Base-by-base conservation (phyloP, 2,888 invertebrate genomes). In the Heliconius ismenius region DNA sequence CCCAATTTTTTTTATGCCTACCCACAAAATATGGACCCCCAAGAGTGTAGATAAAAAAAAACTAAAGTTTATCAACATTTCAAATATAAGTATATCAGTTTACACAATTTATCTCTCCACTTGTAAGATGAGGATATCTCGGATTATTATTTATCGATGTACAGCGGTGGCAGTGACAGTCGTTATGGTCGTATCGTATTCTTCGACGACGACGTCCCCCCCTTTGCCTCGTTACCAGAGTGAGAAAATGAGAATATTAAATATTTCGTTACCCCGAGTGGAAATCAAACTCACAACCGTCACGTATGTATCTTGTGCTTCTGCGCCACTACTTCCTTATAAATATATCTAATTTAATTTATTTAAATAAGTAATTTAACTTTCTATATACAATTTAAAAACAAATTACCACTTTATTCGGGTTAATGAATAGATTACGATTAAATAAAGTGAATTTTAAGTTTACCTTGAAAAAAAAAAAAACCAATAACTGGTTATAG, bases 401-500 rank as follows among this genome's bases (percentile, higher is more conserved):
- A 70, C 32, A 70, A 58, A 70, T 70, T 70, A 70, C 21, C 54
- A 54, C n/a, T 70, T 70, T 13, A 70, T 70, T 70, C 1, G 32
- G 26, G 21, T 39, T 21, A 39, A 54, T 54, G 54, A 69, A 69
- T 69, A 69, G 28, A 69, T 54, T 43, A 69, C 43, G 28, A 26
- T 21, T 21, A 67, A 62, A 62, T 69, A 4, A 28, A 68, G 13
- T 62, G 43, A 75, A 75, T 62, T 69, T 67, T 62, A 43, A 75
- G 7, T 36, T 75, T 21, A 68, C 60, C 60, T 75, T 69, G 68
- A 75, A 69, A 18, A 49, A 18, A 18, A 49, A 18, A 7, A 49
- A 49, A 49, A 21, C 3, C n/a, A 43, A 54, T 11, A 69, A 69
- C 49, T 28, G 21, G 43, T 69, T 69, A n/a, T 54, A 54, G 54